A percentile compares a stretch with the other conserved stretches of the same genome.
Evolutionary conservation across 2,113 vertebrate species (phyloP).

Genomic region (Erythrocebus patas): DNA sequence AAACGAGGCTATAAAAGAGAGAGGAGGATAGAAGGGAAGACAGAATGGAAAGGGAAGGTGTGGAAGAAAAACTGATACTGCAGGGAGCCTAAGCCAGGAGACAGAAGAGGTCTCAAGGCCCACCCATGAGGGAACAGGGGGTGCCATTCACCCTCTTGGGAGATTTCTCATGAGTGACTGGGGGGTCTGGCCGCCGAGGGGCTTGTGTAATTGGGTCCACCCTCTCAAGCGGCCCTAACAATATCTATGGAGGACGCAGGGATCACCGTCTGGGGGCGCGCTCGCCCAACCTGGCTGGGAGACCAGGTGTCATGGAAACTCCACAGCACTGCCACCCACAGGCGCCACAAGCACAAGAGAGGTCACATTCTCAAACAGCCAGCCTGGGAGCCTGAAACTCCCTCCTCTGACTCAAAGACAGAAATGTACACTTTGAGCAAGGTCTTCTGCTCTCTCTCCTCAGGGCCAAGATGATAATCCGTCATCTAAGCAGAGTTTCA

Average conservation of each 20-base stretch:
- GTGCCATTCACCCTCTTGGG: fast-evolving
- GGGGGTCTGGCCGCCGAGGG: not conserved
- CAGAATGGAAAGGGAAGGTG: too few relatives aligned
- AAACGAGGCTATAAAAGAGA: not conserved
- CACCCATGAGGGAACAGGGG: fast-evolving
- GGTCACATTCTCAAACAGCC: not conserved
- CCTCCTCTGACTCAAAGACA: not conserved
- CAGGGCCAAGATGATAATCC: not conserved
- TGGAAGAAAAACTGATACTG: fast-evolving
- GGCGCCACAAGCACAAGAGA: too few relatives aligned
- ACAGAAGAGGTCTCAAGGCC: too few relatives aligned
- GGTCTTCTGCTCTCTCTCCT: not conserved
- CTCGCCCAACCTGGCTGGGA: not conserved
- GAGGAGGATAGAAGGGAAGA: not conserved
- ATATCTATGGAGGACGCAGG: fast-evolving
- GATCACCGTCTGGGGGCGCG: fast-evolving
- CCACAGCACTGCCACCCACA: not conserved
- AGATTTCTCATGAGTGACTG: not conserved
- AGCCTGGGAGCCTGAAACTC: not conserved
- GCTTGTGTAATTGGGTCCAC: fast-evolving
- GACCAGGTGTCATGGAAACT: not conserved
- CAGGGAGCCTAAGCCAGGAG: not conserved
- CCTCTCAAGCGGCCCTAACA: not conserved
- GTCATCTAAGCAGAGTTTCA: not conserved
- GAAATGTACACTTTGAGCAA: fast-evolving